Percentiles rank a stretch among this genome's conserved stretches.
Conservation (phyloP, 2,113 vertebrate genomes). For the Nanorana parkeri region DNA sequence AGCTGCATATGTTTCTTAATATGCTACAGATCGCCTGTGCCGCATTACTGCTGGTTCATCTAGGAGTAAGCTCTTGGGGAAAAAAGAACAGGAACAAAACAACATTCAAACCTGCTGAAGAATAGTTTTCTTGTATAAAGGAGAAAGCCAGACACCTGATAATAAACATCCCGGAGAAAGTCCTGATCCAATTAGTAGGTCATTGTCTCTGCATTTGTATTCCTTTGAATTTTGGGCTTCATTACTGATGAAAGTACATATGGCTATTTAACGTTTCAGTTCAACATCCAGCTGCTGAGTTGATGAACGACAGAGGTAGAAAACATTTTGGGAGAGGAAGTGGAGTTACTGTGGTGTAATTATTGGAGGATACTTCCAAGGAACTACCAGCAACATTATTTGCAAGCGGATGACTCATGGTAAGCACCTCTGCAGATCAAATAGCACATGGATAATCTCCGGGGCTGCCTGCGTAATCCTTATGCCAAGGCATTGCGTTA, state of each 20-base stretch:
- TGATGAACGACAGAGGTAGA: constrained; percentile 53
- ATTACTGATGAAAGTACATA: constrained; percentile 49
- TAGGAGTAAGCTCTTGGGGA: not conserved
- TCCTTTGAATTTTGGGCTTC: constrained; percentile 38
- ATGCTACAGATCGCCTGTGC: constrained; percentile 39
- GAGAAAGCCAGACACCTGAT: constrained; percentile 21
- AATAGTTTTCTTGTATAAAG: not conserved
- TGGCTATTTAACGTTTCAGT: constrained; percentile 47
- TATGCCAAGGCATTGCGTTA: not conserved
- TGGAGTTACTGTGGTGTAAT: constrained; percentile 47
- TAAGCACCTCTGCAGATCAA: constrained; percentile 27
- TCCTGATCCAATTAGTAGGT: constrained; percentile 49
- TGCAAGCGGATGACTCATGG: constrained; percentile 22
- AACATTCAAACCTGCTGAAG: not conserved
- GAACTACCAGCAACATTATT: constrained; percentile 27
- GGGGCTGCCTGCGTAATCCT: too few relatives aligned
- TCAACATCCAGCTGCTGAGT: constrained; percentile 41
- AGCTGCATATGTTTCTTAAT: constrained; percentile 51
- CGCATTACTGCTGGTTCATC: constrained; percentile 6
- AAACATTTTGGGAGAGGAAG: constrained; percentile 42
- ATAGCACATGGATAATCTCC: constrained; percentile 25
- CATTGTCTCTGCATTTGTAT: constrained; percentile 31
- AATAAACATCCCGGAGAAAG: not conserved
- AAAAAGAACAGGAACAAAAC: not conserved
- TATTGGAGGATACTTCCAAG: constrained; percentile 41